A percentile compares a stretch with the other conserved stretches of the same genome.
These are phyloP conservation scores for Scolanthus callimorphus DNA, from an alignment of 92 coral and sea anemone species.

Conservation along the genomic window DNA sequence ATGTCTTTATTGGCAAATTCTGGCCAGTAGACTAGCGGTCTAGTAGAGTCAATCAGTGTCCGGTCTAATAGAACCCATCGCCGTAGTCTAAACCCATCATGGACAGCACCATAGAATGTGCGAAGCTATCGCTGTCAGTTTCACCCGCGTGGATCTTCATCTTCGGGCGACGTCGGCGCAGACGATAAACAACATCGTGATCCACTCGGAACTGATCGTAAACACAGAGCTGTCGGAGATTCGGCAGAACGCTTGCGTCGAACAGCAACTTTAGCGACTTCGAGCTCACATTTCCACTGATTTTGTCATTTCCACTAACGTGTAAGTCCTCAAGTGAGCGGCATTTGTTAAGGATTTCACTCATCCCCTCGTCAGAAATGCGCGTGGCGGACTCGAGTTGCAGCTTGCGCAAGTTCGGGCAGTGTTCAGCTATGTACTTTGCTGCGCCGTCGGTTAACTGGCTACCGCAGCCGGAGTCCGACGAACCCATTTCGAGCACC, in stretches of 20 bases:
- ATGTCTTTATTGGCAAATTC: no score
- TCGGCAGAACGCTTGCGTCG: conserved; percentile 64
- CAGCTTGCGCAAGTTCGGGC: conserved; percentile 82
- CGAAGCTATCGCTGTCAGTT: conserved; percentile 93
- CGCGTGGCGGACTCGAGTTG: conserved; percentile 86
- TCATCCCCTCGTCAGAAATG: conserved; percentile 70
- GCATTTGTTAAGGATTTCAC: conserved; percentile 69
- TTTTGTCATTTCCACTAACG: conserved; percentile 89
- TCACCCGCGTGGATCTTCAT: conserved; percentile 90
- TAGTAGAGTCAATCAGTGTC: no score
- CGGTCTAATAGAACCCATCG: conserved; percentile 62
- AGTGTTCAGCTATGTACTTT: conserved; percentile 77
- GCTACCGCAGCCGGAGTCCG: conserved; percentile 82
- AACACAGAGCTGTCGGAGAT: conserved; percentile 57
- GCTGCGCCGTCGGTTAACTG: conserved; percentile 71
- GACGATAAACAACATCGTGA: conserved; percentile 80
- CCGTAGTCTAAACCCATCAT: conserved; percentile 96
- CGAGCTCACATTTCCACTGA: conserved; percentile 75
- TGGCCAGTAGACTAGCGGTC: no score
- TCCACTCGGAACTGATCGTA: conserved; percentile 79
- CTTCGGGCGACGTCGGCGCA: conserved; percentile 91
- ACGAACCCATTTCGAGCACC: conserved; percentile 85
- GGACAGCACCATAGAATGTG: conserved; percentile 84
- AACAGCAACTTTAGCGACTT: conserved; percentile 72
- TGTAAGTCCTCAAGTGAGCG: conserved; percentile 77